Conservation (phyloP, 2,888 invertebrate genomes). For the Alloplasta piceator region DNA sequence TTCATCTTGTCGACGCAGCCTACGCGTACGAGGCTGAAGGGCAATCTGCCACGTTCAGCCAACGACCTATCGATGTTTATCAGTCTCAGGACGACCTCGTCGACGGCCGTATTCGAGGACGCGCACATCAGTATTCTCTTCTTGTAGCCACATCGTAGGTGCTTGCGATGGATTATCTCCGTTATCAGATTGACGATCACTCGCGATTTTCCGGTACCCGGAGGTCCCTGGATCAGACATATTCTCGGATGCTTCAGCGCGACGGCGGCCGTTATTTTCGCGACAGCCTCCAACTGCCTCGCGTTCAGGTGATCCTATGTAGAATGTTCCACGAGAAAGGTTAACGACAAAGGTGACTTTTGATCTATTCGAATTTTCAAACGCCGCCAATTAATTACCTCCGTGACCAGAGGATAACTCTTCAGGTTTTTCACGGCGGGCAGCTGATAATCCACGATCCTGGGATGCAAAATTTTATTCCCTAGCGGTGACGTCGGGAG, state of each 20-base stretch:
- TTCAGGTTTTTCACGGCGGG: constrained; percentile 50
- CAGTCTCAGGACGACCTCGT: constrained; percentile 89
- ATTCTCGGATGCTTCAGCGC: constrained; percentile 86
- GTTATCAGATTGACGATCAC: constrained; percentile 90
- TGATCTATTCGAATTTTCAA: too few species aligned
- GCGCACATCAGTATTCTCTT: constrained; percentile 90
- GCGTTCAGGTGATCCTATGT: constrained; percentile 85
- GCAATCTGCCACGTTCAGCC: constrained; percentile 78
- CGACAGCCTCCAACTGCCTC: constrained; percentile 88
- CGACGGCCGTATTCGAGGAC: constrained; percentile 94
- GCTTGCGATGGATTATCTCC: constrained; percentile 86
- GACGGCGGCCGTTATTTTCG: constrained; percentile 84
- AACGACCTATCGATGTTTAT: constrained; percentile 84
- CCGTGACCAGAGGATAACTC: constrained; percentile 64
- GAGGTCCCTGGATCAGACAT: constrained; percentile 93
- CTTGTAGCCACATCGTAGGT: constrained; percentile 81
- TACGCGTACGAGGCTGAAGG: constrained; percentile 88
- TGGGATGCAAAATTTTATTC: constrained; percentile 86
- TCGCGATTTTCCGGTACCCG: constrained; percentile 92
- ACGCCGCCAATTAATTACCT: constrained; percentile 42
- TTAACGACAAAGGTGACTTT: background rate
- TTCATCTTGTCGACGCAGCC: constrained; percentile 87
- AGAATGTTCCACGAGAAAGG: constrained; percentile 59
- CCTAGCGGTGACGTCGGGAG: constrained; percentile 86
- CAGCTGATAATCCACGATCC: constrained; percentile 82